phyloP scores from a whole-genome alignment of 2,113 vertebrate species.

The Lates calcarifer region DNA sequence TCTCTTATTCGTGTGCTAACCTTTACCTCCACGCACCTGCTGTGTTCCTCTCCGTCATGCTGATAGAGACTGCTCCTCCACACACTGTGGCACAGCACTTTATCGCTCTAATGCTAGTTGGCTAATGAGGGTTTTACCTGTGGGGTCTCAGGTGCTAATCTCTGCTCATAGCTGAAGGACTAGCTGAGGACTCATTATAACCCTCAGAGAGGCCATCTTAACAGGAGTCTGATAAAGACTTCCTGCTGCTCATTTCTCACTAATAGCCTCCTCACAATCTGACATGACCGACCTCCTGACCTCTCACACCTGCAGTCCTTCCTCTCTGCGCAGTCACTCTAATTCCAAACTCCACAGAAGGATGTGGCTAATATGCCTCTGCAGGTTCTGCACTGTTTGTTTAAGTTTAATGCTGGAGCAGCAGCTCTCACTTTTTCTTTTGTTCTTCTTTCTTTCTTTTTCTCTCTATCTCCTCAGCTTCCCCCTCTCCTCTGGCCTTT shows the following conservation, averaged over 20 bases:
- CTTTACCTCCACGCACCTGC: slow-evolving; percentile 1
- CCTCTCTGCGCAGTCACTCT: not conserved
- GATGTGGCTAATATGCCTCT: not conserved
- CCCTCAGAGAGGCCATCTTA: slow-evolving; percentile 8
- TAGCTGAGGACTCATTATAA: slow-evolving; percentile 21
- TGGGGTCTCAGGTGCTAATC: slow-evolving; percentile 50
- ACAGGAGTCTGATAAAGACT: slow-evolving; percentile 33
- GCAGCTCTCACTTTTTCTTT: slow-evolving; percentile 8
- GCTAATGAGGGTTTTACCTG: slow-evolving; percentile 56
- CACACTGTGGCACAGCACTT: slow-evolving; percentile 1
- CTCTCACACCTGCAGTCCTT: not conserved
- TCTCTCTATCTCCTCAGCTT: not conserved
- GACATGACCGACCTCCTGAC: slow-evolving; percentile 9
- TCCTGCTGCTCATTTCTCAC: slow-evolving; percentile 25
- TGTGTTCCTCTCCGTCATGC: not conserved
- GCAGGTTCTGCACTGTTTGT: slow-evolving; percentile 4
- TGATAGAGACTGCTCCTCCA: not conserved
- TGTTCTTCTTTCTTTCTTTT: not conserved
- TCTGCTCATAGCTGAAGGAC: slow-evolving; percentile 33
- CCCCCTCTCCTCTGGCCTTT: slow-evolving; percentile 5
- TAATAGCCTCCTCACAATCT: slow-evolving; percentile 38
- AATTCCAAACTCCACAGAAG: not conserved
- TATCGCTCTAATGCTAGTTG: slow-evolving; percentile 21
- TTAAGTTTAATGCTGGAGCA: not conserved
- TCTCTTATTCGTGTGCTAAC: slow-evolving; percentile 28